phyloP scores from a whole-genome alignment of 2,113 vertebrate species.

The Rissa tridactyla region DNA sequence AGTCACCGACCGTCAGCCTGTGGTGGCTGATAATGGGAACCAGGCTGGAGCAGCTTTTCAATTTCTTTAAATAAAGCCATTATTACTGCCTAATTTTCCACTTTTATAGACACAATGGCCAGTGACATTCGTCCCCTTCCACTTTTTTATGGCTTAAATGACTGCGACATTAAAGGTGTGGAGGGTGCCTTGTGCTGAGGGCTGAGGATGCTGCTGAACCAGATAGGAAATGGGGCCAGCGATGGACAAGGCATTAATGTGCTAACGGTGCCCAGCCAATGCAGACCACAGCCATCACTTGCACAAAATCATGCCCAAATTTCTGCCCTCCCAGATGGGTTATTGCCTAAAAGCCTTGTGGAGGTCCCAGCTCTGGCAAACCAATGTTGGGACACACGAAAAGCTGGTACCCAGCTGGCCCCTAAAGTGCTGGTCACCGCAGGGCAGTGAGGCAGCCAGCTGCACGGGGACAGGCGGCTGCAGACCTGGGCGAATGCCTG shows the following conservation, averaged over 20 bases:
- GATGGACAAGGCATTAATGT: background rate
- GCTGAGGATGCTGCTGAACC: background rate
- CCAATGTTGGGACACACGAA: rapidly evolving
- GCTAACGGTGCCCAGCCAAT: background rate
- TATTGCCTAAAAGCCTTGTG: background rate
- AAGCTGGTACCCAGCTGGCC: background rate
- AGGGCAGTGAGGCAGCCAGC: background rate
- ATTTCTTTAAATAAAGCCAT: background rate
- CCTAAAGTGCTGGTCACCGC: background rate
- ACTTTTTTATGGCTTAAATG: background rate
- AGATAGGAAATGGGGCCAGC: background rate
- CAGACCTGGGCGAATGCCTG: background rate
- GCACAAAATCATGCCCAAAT: background rate
- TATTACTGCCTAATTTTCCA: background rate
- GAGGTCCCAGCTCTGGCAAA: background rate
- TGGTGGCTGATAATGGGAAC: background rate
- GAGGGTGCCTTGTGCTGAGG: background rate
- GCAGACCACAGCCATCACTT: background rate
- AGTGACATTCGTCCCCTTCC: background rate
- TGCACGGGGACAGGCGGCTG: background rate
- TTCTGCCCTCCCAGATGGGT: background rate
- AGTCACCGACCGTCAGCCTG: background rate
- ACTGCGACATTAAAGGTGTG: background rate
- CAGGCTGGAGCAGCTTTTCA: background rate
- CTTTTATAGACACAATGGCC: background rate